Conservation (phyloP, 1,140 invertebrate species). For the Pseudomyrmex sp. region DNA sequence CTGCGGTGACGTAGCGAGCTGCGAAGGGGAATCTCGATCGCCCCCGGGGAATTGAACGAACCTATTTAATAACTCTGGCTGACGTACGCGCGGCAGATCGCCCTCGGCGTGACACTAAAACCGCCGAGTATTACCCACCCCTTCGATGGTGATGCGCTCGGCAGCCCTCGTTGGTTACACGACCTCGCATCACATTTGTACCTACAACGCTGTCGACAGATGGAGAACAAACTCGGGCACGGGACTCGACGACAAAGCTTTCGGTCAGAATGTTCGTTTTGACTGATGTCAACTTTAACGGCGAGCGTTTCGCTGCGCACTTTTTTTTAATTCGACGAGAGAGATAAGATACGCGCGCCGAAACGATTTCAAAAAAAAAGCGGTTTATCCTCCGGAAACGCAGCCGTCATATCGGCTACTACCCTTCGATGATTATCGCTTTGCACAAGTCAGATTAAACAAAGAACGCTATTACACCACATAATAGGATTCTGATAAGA, state of each 20-base stretch:
- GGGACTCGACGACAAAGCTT: not conserved
- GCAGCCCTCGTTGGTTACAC: conserved; percentile 25
- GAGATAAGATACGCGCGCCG: not conserved
- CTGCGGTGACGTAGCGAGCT: conserved; percentile 62
- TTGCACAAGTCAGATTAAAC: conserved; percentile 40
- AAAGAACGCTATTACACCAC: conserved; percentile 41
- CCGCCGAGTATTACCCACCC: conserved; percentile 22
- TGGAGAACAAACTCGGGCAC: too few species aligned
- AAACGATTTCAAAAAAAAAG: not conserved
- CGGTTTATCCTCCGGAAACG: not conserved
- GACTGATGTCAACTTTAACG: not conserved
- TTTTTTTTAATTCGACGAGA: not conserved
- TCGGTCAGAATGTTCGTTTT: not conserved
- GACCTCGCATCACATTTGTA: not conserved
- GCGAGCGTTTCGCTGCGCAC: not conserved
- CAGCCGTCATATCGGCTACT: conserved; percentile 10
- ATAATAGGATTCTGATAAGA: conserved; percentile 58
- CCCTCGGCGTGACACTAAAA: conserved; percentile 67
- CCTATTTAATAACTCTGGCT: conserved; percentile 75
- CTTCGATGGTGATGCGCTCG: conserved; percentile 30
- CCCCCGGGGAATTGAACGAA: conserved; percentile 76
- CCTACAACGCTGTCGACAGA: too few species aligned
- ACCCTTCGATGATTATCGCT: conserved; percentile 40
- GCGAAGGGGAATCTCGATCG: conserved; percentile 65
- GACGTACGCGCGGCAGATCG: conserved; percentile 61